phyloP scores from a whole-genome alignment of 1,140 invertebrate species.

The Scylla paramamosain region DNA sequence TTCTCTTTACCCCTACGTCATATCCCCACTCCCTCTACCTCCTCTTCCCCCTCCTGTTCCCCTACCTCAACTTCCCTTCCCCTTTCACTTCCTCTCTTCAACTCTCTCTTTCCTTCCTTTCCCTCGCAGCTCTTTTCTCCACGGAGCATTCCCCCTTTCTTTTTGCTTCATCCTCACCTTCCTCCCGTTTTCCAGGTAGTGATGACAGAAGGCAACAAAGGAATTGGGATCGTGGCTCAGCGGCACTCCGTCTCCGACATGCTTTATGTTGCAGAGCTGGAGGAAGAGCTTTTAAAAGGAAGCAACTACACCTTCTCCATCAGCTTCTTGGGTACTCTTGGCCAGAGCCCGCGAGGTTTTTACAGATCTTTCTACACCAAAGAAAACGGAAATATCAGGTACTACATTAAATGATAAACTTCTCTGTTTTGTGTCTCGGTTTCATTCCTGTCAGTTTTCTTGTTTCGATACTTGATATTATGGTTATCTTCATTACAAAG shows the following conservation, averaged over 20 bases:
- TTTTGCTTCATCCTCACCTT: neutral
- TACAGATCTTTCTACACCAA: conserved; percentile 48
- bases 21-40: neutral
- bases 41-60: neutral
- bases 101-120: neutral
- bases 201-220: neutral
- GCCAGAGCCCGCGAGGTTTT: conserved; percentile 5
- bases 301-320: conserved; percentile 44
- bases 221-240: conserved; percentile 24
- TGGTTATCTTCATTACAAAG: too few relatives aligned
- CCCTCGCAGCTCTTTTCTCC: neutral
- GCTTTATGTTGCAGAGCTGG: conserved; percentile 29
- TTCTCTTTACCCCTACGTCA: neutral
- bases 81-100: neutral
- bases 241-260: neutral
- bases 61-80: neutral
- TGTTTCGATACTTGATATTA: too few relatives aligned
- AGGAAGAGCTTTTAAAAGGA: neutral
- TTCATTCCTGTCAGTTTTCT: neutral
- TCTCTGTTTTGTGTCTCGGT: neutral
- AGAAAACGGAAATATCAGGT: conserved; percentile 51
- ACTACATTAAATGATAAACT: neutral
- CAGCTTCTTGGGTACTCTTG: conserved; percentile 53
- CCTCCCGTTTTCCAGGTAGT: conserved; percentile 25
- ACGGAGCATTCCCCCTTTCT: neutral